Evolutionary conservation across 1,140 invertebrate genomes (phyloP).

Genomic region (Lepidotrigona ventralis): DNA sequence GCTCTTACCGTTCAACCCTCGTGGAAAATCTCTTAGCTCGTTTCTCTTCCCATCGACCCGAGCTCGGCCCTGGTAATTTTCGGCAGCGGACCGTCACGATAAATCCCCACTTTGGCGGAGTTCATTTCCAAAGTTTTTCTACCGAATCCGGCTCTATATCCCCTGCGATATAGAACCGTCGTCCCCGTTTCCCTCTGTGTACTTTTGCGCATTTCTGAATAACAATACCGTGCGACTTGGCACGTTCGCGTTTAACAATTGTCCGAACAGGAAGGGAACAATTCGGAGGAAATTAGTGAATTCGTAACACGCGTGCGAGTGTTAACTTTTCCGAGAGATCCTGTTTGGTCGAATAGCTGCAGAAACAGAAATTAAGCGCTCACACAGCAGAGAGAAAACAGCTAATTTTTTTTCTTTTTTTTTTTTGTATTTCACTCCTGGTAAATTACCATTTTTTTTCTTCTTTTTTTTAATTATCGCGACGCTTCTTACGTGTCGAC

Average conservation of each 20-base stretch:
- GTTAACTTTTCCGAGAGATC: neutral
- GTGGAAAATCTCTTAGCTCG: constrained; percentile 39
- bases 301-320: neutral
- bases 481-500: constrained; percentile 8
- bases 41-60: constrained; percentile 30
- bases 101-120: constrained; percentile 32
- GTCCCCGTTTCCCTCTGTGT: neutral
- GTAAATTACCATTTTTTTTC: neutral
- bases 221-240: neutral
- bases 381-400: too few species aligned
- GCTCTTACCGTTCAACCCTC: constrained; percentile 46
- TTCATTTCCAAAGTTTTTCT: constrained; percentile 53
- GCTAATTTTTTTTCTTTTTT: too few species aligned
- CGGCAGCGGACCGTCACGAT: constrained; percentile 25
- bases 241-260: neutral
- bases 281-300: neutral
- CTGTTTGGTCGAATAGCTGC: neutral
- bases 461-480: neutral
- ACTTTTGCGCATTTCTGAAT: neutral
- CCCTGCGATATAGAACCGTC: neutral
- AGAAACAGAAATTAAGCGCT: too few species aligned
- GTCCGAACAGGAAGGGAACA: too few species aligned
- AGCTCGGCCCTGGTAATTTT: constrained; percentile 34
- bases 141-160: constrained; percentile 7
- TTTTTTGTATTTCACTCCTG: neutral